Evolutionary conservation across 2,888 invertebrate genomes (phyloP).

Genomic region (Cephalotes varians): DNA sequence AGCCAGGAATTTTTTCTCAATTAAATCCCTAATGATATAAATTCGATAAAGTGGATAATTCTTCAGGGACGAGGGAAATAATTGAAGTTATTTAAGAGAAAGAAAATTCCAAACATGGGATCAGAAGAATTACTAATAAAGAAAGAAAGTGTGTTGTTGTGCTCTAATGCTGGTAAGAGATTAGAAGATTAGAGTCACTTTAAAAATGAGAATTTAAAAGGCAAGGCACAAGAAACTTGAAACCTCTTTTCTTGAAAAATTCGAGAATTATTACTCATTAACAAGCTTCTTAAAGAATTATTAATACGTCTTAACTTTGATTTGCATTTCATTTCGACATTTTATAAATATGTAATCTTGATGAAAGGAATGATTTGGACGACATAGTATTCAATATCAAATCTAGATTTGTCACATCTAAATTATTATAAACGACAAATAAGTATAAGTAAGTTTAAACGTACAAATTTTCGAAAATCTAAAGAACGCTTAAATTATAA

Average conservation of each 20-base stretch:
- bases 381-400: background rate
- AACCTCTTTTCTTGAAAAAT: background rate
- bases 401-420: background rate
- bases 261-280: conserved; percentile 13
- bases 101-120: background rate
- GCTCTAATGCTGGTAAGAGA: background rate
- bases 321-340: background rate
- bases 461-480: background rate
- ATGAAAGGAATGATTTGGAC: background rate
- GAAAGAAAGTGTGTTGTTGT: background rate
- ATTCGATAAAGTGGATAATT: background rate
- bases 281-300: conserved; percentile 13
- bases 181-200: conserved; percentile 3
- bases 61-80: background rate
- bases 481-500: background rate
- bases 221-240: background rate
- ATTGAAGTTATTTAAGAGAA: conserved; percentile 10
- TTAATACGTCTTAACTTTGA: background rate
- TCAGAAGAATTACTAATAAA: background rate
- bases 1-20: background rate
- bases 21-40: background rate
- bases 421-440: background rate
- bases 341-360: background rate
- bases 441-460: background rate
- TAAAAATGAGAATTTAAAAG: background rate